Evolutionary conservation across 35 echinoderm and acorn worm species (phyloP), one percentile per base, ranked within the genome.

Genomic region (Holothuria glaberrima): DNA sequence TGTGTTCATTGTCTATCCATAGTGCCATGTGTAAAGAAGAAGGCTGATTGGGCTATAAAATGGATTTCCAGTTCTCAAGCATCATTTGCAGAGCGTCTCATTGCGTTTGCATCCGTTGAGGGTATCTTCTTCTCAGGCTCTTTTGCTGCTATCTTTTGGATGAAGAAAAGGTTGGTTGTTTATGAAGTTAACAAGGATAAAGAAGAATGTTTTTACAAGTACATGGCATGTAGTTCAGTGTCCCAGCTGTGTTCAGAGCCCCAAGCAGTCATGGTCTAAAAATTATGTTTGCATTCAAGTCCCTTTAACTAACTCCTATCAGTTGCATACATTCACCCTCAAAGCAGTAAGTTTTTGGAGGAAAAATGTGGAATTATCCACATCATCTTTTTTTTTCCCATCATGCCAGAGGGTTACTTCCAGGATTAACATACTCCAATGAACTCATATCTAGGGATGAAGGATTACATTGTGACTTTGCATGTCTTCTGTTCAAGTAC

Each of bases 41-140:
- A 99, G 82, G 97, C 97, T 13, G 97, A 99, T 14, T 99, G 97
- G 97, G 97, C 97, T 4, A 58, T 99, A 26, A 75, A 88, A 46
- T 99, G 97, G 97, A 95, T 99, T 17, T 68, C 83, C 26, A 72
- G 62, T 16, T 22, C 88, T 20, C 88, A 93, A n/a, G 58, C 90
- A 36, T 70, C 82, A 4, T 99, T 99, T 69, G 88, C 48, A 30
- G 92, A 94, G 68, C 75, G 97, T 65, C 73, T 99, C 10, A 88
- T 99, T 35, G 97, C 97, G 22, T 99, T 99, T 67, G 89, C 97
- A 57, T 94, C 92, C 5, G 91, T 99, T 19, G 97, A 95, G 62
- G 97, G 97, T 17, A 92, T 99, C 26, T 99, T 99, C 56, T 99
- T 99, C 88, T 99, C 97, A 0, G 97, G 97, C 4, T 94, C 97